Evolutionary conservation across 2,113 vertebrate species (phyloP).

Genomic region (Malaclemys terrapin): DNA sequence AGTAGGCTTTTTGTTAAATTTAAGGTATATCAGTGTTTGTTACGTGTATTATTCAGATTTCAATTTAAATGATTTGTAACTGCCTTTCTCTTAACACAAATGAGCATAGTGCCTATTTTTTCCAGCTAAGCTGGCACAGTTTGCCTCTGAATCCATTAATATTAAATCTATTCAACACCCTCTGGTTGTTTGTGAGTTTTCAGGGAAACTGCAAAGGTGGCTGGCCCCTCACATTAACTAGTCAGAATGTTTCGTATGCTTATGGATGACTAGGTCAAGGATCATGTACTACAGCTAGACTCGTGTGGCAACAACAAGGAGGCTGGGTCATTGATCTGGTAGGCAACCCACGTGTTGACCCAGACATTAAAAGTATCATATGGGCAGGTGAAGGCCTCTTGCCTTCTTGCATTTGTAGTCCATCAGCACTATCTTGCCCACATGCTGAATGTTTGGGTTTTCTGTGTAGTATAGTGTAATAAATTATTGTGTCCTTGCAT

Average conservation of each 20-base stretch:
- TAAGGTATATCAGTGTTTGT: background rate
- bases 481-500: background rate
- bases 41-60: background rate
- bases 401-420: background rate
- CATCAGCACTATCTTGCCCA: fast-evolving
- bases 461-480: background rate
- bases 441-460: background rate
- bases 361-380: background rate
- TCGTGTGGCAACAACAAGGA: background rate
- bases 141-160: background rate
- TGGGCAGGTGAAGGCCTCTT: background rate
- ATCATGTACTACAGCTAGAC: background rate
- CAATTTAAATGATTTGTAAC: background rate
- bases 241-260: background rate
- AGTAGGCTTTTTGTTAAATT: background rate
- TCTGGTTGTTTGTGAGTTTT: background rate
- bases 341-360: background rate
- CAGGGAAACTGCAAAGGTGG: background rate
- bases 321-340: background rate
- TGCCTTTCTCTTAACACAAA: background rate
- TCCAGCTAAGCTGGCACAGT: background rate
- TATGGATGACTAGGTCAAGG: background rate
- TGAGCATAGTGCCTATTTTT: background rate
- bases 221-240: background rate
- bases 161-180: background rate